phyloP scores from a whole-genome alignment of 2,888 invertebrate species.

The Papilio protenor region DNA sequence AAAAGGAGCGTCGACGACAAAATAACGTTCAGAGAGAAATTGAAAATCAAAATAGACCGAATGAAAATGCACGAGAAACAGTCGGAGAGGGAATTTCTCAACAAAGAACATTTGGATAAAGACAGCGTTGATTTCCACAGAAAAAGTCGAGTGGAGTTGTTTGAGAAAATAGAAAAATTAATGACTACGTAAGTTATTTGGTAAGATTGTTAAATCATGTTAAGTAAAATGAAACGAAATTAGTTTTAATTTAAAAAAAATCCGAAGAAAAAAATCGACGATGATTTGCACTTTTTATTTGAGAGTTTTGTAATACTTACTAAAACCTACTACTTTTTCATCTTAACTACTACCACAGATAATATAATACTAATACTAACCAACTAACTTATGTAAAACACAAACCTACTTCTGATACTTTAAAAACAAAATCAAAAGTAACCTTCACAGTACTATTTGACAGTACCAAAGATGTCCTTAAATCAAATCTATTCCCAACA shows the following conservation, averaged over 20 bases:
- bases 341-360: too few species aligned
- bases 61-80: constrained; percentile 70
- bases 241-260: neutral
- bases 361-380: too few species aligned
- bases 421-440: too few species aligned
- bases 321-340: too few species aligned
- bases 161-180: constrained; percentile 85
- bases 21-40: constrained; percentile 67
- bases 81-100: constrained; percentile 60
- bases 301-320: too few species aligned
- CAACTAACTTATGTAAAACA: too few species aligned
- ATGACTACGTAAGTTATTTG: constrained; percentile 84
- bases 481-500: neutral
- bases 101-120: constrained; percentile 60
- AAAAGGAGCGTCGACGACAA: constrained; percentile 66
- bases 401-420: neutral
- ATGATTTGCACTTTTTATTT: too few species aligned
- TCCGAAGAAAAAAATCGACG: too few species aligned
- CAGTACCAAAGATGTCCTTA: too few species aligned
- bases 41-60: constrained; percentile 68
- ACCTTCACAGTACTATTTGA: too few species aligned
- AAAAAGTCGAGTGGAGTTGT: constrained; percentile 85
- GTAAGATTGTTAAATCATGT: neutral
- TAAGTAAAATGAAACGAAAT: neutral
- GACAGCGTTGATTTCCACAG: constrained; percentile 83